These are phyloP conservation scores for Boloria euphrosyne DNA, from an alignment of 2,888 invertebrate species.

Conservation along the genomic window DNA sequence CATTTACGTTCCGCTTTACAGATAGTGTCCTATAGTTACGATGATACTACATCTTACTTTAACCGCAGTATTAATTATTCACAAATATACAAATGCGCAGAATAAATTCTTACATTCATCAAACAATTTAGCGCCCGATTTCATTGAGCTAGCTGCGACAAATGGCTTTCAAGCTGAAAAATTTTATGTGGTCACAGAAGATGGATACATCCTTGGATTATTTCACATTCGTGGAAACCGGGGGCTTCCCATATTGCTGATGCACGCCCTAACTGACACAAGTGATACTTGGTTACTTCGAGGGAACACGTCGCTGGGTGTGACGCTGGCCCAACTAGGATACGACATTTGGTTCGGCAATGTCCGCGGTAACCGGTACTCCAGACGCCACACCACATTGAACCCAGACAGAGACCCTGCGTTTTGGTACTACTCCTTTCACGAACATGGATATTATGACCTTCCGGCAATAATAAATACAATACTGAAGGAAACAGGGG, in stretches of 20 bases:
- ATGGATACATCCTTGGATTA: constrained; percentile 47
- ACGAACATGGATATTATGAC: constrained; percentile 87
- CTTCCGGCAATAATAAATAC: constrained; percentile 84
- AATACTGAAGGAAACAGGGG: constrained; percentile 67
- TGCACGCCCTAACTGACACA: constrained; percentile 62
- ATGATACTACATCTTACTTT: background rate
- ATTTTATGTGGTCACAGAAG: constrained; percentile 44
- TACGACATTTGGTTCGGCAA: constrained; percentile 72
- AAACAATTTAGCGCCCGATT: constrained; percentile 26
- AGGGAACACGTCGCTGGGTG: constrained; percentile 64
- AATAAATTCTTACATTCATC: background rate
- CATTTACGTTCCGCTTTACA: background rate
- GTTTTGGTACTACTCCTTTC: constrained; percentile 83
- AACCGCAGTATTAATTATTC: background rate
- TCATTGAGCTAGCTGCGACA: constrained; percentile 40
- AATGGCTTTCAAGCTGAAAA: constrained; percentile 40
- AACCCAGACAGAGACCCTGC: constrained; percentile 53
- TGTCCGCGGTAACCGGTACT: constrained; percentile 83
- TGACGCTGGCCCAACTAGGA: constrained; percentile 83
- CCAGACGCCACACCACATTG: constrained; percentile 72
- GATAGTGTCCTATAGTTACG: background rate
- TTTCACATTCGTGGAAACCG: constrained; percentile 47
- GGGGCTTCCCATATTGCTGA: constrained; percentile 55
- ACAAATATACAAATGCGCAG: background rate
- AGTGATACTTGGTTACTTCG: constrained; percentile 61